Percentiles rank a stretch among this genome's conserved stretches.
phyloP scores from a whole-genome alignment of 1,140 invertebrate species.

The Hetaerina americana region DNA sequence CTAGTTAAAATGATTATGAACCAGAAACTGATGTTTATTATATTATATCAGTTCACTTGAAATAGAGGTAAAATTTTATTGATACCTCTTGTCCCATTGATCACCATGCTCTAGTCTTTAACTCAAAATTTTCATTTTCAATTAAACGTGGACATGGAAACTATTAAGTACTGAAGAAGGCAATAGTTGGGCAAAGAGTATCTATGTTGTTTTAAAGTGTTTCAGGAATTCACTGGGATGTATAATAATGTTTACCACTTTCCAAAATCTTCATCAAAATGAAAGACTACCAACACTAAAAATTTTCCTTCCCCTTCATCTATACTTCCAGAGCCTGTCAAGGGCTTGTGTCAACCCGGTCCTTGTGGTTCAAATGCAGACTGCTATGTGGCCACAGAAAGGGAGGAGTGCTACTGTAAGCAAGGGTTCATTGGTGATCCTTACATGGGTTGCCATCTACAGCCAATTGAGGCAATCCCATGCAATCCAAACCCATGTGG shows the following conservation, averaged over 20 bases:
- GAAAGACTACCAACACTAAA: not conserved
- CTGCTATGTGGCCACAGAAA: constrained; percentile 55
- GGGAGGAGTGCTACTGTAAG: constrained; percentile 62
- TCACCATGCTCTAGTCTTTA: too few relatives aligned
- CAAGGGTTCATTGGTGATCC: constrained; percentile 60
- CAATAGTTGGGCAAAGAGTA: too few relatives aligned
- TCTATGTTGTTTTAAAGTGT: too few relatives aligned
- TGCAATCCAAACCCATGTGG: constrained; percentile 68
- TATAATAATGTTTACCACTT: not conserved
- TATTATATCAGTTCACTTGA: too few relatives aligned
- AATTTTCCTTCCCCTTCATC: not conserved
- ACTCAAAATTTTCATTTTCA: too few relatives aligned
- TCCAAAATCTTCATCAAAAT: not conserved
- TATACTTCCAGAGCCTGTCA: constrained; percentile 21
- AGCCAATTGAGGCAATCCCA: constrained; percentile 38
- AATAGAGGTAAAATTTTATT: too few relatives aligned
- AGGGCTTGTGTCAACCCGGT: constrained; percentile 55
- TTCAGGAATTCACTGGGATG: not conserved
- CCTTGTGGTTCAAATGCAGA: constrained; percentile 64
- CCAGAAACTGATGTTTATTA: too few relatives aligned
- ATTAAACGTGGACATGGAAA: not conserved
- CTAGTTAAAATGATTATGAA: too few relatives aligned
- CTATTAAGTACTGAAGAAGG: too few relatives aligned
- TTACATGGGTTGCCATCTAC: constrained; percentile 50
- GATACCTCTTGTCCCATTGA: too few relatives aligned